Conservation (phyloP, 2,888 invertebrate genomes). For the Galerucella calmariensis region DNA sequence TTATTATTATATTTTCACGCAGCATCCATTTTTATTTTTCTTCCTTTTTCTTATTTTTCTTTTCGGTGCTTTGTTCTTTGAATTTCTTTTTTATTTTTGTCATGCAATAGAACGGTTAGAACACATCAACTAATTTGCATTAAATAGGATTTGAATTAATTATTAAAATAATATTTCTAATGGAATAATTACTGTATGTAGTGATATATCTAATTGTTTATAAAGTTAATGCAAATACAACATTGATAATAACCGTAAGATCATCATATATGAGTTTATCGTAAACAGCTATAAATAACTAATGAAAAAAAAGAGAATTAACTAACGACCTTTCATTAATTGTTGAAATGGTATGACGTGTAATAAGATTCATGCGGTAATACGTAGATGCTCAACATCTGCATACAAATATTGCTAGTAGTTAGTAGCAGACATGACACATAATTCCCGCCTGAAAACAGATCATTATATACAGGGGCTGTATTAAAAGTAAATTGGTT, state of each 20-base stretch:
- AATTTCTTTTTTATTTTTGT: too few relatives aligned
- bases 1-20: too few relatives aligned
- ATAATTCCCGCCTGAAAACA: not conserved
- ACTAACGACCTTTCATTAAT: not conserved
- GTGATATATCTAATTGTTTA: too few relatives aligned
- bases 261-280: not conserved
- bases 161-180: too few relatives aligned
- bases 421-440: not conserved
- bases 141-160: too few relatives aligned
- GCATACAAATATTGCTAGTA: not conserved
- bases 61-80: too few relatives aligned
- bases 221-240: not conserved
- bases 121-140: too few relatives aligned
- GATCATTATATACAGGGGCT: not conserved
- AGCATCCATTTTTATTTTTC: too few relatives aligned
- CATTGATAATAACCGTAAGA: not conserved
- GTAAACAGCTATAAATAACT: not conserved
- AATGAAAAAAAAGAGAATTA: not conserved
- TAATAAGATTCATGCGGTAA: not conserved
- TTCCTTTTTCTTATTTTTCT: too few relatives aligned
- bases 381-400: not conserved
- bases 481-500: too few relatives aligned
- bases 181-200: too few relatives aligned
- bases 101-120: too few relatives aligned
- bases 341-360: not conserved